Conservation (phyloP, 2,888 invertebrate genomes). For the Ormyrus thymus region DNA sequence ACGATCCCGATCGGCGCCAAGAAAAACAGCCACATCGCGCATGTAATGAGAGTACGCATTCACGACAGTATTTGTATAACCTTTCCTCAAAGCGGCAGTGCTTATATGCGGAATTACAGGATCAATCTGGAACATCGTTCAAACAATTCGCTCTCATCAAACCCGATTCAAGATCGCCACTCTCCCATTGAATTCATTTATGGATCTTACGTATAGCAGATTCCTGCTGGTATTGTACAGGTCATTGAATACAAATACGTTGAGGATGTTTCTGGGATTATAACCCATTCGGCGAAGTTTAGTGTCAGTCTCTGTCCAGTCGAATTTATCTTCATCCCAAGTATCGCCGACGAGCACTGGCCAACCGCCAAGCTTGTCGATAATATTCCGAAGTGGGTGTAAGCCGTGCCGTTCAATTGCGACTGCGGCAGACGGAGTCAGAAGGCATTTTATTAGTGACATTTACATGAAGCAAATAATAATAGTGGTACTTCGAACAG, state of each 20-base stretch:
- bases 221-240: constrained; percentile 4
- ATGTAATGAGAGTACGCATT: constrained; percentile 9
- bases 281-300: constrained; percentile 21
- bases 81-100: constrained; percentile 17
- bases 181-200: neutral
- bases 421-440: neutral
- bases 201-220: constrained; percentile 13
- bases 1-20: neutral
- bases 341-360: constrained; percentile 29
- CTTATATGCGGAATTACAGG: constrained; percentile 4
- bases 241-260: constrained; percentile 20
- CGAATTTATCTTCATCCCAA: constrained; percentile 30
- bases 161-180: too few species aligned
- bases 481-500: neutral
- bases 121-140: constrained; percentile 23
- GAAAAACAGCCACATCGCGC: constrained; percentile 3
- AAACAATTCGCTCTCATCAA: neutral
- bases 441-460: neutral
- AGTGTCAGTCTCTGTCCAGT: constrained; percentile 11
- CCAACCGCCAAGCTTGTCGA: constrained; percentile 40
- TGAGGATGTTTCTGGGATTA: constrained; percentile 24
- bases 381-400: constrained; percentile 20
- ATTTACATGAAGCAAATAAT: neutral
- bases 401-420: constrained; percentile 27
- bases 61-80: neutral